Percentiles rank a stretch among this genome's conserved stretches.
Evolutionary conservation across 2,113 vertebrate species (phyloP).

Genomic region (Catagonus wagneri): DNA sequence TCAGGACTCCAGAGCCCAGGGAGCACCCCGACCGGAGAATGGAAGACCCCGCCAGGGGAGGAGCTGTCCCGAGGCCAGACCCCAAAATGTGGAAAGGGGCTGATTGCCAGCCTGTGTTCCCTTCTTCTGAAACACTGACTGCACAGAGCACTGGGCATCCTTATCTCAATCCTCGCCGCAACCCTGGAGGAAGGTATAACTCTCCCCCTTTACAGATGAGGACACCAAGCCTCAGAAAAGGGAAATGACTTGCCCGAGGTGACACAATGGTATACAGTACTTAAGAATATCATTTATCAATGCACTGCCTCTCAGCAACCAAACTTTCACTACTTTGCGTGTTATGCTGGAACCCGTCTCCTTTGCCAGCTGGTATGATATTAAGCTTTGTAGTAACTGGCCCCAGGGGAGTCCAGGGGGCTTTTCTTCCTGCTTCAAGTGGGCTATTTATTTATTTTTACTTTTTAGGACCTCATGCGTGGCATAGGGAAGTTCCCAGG

Average conservation of each 20-base stretch:
- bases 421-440: neutral
- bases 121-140: neutral
- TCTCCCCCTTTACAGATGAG: neutral
- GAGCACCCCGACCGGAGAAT: neutral
- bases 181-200: neutral
- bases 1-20: neutral
- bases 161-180: neutral
- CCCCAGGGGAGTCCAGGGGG: too few species aligned
- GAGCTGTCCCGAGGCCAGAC: neutral
- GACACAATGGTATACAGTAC: too few species aligned
- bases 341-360: neutral
- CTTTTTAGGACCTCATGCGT: too few species aligned
- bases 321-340: neutral
- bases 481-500: too few species aligned
- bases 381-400: neutral
- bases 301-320: neutral
- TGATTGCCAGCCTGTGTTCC: neutral
- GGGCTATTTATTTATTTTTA: too few species aligned
- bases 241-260: neutral
- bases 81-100: rapidly evolving
- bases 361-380: neutral
- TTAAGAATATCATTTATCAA: neutral
- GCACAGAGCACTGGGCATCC: rapidly evolving
- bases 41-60: neutral
- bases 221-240: neutral